Evolutionary conservation across 1,140 invertebrate species (phyloP).

Genomic region (Cotesia glomerata): DNA sequence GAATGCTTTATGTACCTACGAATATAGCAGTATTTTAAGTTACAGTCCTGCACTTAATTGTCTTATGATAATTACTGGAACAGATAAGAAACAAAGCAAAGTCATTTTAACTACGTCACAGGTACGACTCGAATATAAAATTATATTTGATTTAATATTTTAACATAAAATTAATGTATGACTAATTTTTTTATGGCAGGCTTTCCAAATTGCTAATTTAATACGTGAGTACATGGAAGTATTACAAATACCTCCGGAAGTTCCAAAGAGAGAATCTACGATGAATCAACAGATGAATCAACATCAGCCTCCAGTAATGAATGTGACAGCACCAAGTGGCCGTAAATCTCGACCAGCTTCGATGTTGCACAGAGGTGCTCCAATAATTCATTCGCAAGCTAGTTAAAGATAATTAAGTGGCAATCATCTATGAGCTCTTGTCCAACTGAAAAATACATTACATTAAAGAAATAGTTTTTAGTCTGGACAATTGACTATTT

Average conservation of each 20-base stretch:
- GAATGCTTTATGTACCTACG: conserved; percentile 87
- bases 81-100: conserved; percentile 88
- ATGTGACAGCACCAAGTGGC: conserved; percentile 40
- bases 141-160: background rate
- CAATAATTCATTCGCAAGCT: conserved; percentile 64
- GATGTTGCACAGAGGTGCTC: conserved; percentile 64
- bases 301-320: conserved; percentile 43
- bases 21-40: conserved; percentile 84
- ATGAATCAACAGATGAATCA: conserved; percentile 53
- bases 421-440: background rate
- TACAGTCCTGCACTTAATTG: conserved; percentile 89
- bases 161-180: background rate
- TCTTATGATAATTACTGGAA: conserved; percentile 88
- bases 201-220: conserved; percentile 91
- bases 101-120: conserved; percentile 86
- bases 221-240: conserved; percentile 92
- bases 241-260: conserved; percentile 64
- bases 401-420: conserved; percentile 51
- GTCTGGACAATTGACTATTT: conserved; percentile 17
- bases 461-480: conserved; percentile 10
- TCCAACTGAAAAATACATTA: conserved; percentile 12
- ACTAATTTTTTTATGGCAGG: conserved; percentile 65
- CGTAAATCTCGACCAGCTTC: conserved; percentile 62
- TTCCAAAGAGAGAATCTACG: conserved; percentile 53
- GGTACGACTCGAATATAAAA: conserved; percentile 60